Conservation (phyloP, 2,797 vertebrate species). For the Onychomys leucogaster region DNA sequence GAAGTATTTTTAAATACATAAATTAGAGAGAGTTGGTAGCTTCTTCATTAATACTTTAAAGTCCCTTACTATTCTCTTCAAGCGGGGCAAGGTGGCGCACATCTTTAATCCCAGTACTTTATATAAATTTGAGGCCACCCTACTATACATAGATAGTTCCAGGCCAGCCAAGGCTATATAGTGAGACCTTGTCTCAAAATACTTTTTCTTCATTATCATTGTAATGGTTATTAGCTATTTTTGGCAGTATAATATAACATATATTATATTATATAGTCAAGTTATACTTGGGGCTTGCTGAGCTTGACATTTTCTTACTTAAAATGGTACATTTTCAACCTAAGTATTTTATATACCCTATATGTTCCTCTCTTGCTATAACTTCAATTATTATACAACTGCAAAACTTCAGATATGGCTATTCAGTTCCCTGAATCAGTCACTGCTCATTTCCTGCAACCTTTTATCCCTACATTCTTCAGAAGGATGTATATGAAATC, state of each 20-base stretch:
- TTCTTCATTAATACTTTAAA: neutral
- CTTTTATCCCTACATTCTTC: neutral
- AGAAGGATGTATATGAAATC: neutral
- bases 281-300: neutral
- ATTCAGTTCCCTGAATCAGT: neutral
- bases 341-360: neutral
- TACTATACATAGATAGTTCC: neutral
- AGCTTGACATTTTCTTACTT: neutral
- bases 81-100: neutral
- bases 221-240: neutral
- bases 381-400: neutral
- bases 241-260: neutral
- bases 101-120: neutral
- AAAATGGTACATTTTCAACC: slow-evolving; percentile 19
- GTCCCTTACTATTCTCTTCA: neutral
- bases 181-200: neutral
- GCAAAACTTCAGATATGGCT: neutral
- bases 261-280: neutral
- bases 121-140: neutral
- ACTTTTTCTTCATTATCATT: neutral
- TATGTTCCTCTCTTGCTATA: neutral
- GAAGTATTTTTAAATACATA: slow-evolving; percentile 33
- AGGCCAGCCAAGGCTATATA: neutral
- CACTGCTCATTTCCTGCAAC: neutral
- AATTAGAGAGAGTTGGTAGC: slow-evolving; percentile 10